These are phyloP conservation scores for Pecten maximus DNA, from an alignment of 2,888 invertebrate species.

Conservation along the genomic window DNA sequence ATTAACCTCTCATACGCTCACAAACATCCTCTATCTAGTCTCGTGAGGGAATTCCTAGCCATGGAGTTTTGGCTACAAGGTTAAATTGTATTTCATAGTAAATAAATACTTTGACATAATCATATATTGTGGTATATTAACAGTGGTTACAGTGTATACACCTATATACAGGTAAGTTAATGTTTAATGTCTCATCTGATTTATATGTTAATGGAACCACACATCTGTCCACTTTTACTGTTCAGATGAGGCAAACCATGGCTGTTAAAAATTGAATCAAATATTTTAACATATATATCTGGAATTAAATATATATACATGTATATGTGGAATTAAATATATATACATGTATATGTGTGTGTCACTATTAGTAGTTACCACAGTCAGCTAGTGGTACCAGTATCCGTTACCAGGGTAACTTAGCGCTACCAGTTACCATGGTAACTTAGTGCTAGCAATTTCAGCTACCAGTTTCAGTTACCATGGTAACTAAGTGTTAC, in stretches of 20 bases:
- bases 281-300: too few relatives aligned
- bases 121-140: background rate
- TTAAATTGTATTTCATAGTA: background rate
- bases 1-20: background rate
- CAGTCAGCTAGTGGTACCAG: background rate
- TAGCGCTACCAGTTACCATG: background rate
- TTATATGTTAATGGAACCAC: too few relatives aligned
- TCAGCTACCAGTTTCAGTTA: background rate
- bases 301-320: background rate
- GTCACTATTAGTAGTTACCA: background rate
- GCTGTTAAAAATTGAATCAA: too few relatives aligned
- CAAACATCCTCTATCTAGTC: background rate
- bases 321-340: background rate
- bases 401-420: background rate
- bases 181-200: too few relatives aligned
- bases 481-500: background rate
- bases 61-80: background rate
- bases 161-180: too few relatives aligned
- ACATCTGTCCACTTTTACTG: background rate
- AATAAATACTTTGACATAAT: background rate
- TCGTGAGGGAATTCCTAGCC: background rate
- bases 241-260: background rate
- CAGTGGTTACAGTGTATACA: background rate
- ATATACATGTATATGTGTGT: background rate
- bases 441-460: background rate